Conservation (phyloP, 1,140 invertebrate genomes). For the Heliconius himera region DNA sequence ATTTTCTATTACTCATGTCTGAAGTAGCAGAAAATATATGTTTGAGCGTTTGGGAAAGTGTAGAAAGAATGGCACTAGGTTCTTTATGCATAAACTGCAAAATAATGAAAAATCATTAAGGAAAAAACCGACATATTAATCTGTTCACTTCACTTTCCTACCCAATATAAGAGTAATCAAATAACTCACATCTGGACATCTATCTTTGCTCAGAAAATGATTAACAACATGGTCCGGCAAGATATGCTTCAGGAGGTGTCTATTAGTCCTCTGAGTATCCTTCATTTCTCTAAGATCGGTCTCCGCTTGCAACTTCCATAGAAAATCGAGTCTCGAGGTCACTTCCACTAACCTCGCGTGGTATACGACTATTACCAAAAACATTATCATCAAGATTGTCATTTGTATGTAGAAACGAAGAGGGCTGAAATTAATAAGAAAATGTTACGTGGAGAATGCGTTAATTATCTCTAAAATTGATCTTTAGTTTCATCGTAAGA, state of each 20-base stretch:
- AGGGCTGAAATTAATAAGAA: conserved; percentile 55
- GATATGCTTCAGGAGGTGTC: conserved; percentile 95
- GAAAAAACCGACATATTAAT: too few species aligned
- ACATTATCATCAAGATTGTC: conserved; percentile 90
- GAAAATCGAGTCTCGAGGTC: conserved; percentile 94
- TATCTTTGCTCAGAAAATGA: conserved; percentile 91
- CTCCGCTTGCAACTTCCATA: conserved; percentile 97
- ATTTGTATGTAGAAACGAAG: conserved; percentile 89
- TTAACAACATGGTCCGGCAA: conserved; percentile 98
- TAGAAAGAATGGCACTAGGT: too few species aligned
- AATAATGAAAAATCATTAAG: too few species aligned
- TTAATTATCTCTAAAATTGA: too few species aligned
- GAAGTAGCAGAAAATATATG: too few species aligned
- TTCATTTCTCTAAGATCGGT: conserved; percentile 95
- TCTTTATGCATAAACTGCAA: too few species aligned
- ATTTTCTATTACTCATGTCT: too few species aligned
- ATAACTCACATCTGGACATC: conserved; percentile 85
- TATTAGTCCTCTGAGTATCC: conserved; percentile 92
- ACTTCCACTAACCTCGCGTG: conserved; percentile 95
- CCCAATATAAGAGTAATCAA: too few species aligned
- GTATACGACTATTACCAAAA: conserved; percentile 93
- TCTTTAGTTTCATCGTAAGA: too few species aligned
- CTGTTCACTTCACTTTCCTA: too few species aligned
- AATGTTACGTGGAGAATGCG: not conserved
- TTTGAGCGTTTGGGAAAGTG: too few species aligned